These are phyloP conservation scores for Drosophila buzzatii DNA, from an alignment of 2,888 invertebrate species.

Conservation along the genomic window DNA sequence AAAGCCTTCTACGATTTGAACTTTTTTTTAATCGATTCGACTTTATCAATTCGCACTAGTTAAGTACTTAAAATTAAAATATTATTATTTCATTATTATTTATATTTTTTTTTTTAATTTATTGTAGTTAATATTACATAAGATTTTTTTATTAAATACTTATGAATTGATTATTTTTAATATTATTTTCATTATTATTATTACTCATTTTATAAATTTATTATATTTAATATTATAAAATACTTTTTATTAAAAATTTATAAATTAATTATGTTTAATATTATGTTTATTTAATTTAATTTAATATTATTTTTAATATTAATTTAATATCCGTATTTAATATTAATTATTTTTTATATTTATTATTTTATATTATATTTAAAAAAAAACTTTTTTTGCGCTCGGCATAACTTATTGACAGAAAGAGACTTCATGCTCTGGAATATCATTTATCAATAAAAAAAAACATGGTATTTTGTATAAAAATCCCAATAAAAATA, in stretches of 20 bases:
- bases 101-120: neutral
- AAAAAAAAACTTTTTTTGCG: too few species aligned
- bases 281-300: too few species aligned
- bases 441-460: too few species aligned
- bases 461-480: too few species aligned
- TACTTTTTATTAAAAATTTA: neutral
- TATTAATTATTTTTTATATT: too few species aligned
- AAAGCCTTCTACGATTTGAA: slow-evolving; percentile 6
- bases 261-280: neutral
- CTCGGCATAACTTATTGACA: too few species aligned
- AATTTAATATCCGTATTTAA: too few species aligned
- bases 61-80: neutral
- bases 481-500: too few species aligned
- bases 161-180: neutral
- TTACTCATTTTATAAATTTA: neutral
- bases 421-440: too few species aligned
- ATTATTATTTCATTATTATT: neutral
- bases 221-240: neutral
- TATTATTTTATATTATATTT: too few species aligned
- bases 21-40: neutral
- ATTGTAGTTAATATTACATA: neutral
- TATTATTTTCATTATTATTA: neutral
- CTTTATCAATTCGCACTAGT: neutral
- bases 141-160: too few species aligned
- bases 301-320: too few species aligned